A percentile compares a stretch with the other conserved stretches of the same genome.
Evolutionary conservation across 2,888 invertebrate genomes (phyloP).

Genomic region (Dione vanillae): DNA sequence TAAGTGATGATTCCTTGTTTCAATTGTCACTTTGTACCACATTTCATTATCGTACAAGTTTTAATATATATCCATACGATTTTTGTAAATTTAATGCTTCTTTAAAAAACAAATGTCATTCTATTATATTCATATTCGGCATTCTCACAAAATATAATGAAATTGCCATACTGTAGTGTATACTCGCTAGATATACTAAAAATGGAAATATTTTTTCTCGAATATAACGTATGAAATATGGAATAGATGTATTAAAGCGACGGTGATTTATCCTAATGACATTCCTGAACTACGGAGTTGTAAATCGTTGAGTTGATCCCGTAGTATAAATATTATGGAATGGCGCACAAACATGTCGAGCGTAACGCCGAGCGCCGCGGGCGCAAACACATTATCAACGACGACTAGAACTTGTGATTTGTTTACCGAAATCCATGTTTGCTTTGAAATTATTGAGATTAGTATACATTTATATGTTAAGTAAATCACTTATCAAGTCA

Average conservation of each 20-base stretch:
- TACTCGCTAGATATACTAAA: slow-evolving; percentile 4
- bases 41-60: too few relatives aligned
- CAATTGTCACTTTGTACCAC: too few relatives aligned
- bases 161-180: too few relatives aligned
- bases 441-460: slow-evolving; percentile 49
- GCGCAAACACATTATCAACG: slow-evolving; percentile 71
- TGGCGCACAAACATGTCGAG: slow-evolving; percentile 58
- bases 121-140: neutral
- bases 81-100: too few relatives aligned
- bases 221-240: slow-evolving; percentile 44
- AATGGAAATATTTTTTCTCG: slow-evolving; percentile 31
- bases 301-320: slow-evolving; percentile 63
- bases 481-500: slow-evolving; percentile 18
- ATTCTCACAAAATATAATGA: neutral
- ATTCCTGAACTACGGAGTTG: slow-evolving; percentile 54
- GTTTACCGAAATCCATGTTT: slow-evolving; percentile 54
- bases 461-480: slow-evolving; percentile 25
- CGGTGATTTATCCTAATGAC: slow-evolving; percentile 59
- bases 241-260: slow-evolving; percentile 47
- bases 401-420: slow-evolving; percentile 66
- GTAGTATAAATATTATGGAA: slow-evolving; percentile 70
- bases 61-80: too few relatives aligned
- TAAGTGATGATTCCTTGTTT: neutral
- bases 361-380: slow-evolving; percentile 45
- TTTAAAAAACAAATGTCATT: neutral